Conservation (phyloP, 2,797 vertebrate species). For the Alosa sapidissima region DNA sequence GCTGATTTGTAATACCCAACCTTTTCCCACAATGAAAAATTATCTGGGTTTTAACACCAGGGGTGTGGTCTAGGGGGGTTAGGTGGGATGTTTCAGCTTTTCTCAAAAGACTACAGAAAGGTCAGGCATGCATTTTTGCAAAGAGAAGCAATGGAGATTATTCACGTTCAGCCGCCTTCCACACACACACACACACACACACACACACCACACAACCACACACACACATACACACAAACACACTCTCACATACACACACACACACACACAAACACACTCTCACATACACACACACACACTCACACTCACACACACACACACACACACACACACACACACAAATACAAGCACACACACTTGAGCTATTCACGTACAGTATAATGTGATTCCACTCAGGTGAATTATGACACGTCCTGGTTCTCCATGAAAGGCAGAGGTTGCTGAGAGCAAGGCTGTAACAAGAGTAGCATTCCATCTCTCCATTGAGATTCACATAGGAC, state of each 20-base stretch:
- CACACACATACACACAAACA: background rate
- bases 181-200: background rate
- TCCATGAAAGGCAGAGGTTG: background rate
- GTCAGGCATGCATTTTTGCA: background rate
- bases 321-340: background rate
- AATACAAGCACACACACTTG: too few relatives aligned
- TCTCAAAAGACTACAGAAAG: slow-evolving; percentile 1
- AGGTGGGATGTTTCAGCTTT: background rate
- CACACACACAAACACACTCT: background rate
- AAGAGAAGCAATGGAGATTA: background rate
- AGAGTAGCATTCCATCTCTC: too few relatives aligned
- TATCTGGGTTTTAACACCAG: background rate
- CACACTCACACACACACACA: background rate
- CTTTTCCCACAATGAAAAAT: background rate
- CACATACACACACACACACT: background rate
- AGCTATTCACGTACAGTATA: too few relatives aligned
- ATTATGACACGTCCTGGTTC: background rate
- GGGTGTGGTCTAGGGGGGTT: background rate
- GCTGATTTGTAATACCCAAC: background rate
- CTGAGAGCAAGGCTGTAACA: background rate
- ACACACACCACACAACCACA: background rate
- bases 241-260: background rate
- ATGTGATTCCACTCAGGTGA: background rate
- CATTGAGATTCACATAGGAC: too few relatives aligned
- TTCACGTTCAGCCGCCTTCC: background rate